A percentile compares a stretch with the other conserved stretches of the same genome.
These are phyloP conservation scores for Nomada fabriciana DNA, from an alignment of 2,888 invertebrate species.

Conservation along the genomic window DNA sequence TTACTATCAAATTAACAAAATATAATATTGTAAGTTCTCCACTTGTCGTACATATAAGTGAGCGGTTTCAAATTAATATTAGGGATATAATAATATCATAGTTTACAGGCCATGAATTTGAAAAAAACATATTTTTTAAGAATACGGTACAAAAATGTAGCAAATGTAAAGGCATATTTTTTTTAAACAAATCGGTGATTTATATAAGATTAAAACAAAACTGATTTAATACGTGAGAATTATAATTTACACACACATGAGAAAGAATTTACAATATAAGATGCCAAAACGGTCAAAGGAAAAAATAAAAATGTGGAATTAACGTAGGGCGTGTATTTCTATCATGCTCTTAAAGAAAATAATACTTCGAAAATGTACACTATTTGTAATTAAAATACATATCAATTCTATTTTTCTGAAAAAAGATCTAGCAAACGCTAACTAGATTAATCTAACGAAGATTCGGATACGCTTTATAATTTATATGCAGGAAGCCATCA, in stretches of 20 bases:
- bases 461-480: slow-evolving; percentile 35
- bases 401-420: slow-evolving; percentile 17
- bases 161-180: slow-evolving; percentile 23
- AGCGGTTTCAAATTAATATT: slow-evolving; percentile 33
- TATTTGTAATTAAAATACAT: slow-evolving; percentile 25
- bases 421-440: slow-evolving; percentile 10
- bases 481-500: slow-evolving; percentile 43
- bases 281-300: slow-evolving; percentile 24
- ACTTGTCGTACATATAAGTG: slow-evolving; percentile 41
- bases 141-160: slow-evolving; percentile 62
- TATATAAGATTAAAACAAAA: slow-evolving; percentile 19
- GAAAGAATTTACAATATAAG: slow-evolving; percentile 28
- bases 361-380: slow-evolving; percentile 41
- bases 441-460: slow-evolving; percentile 33
- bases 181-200: slow-evolving; percentile 6
- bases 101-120: slow-evolving; percentile 25
- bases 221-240: slow-evolving; percentile 15
- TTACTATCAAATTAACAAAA: slow-evolving; percentile 56
- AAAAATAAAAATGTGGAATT: slow-evolving; percentile 37
- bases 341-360: slow-evolving; percentile 22
- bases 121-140: slow-evolving; percentile 35
- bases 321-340: slow-evolving; percentile 25
- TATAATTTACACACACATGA: slow-evolving; percentile 13
- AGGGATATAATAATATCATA: slow-evolving; percentile 30
- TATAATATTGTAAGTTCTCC: slow-evolving; percentile 47